A percentile compares a stretch with the other conserved stretches of the same genome.
phyloP scores from a whole-genome alignment of 2,888 invertebrate species.

The Polietes domitor region DNA sequence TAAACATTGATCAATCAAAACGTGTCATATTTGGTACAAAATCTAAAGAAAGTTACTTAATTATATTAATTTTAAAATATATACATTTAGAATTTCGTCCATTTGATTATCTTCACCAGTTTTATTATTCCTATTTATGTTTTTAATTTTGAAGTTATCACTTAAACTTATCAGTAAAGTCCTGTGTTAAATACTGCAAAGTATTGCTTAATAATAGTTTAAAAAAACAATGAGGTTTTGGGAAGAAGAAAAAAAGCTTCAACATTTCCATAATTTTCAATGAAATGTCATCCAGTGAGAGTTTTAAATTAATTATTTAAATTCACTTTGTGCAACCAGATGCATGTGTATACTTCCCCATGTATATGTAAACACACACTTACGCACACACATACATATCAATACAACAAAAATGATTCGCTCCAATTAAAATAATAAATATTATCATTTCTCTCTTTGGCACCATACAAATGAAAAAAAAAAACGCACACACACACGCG shows the following conservation, averaged over 20 bases:
- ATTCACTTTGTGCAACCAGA: slow-evolving; percentile 1
- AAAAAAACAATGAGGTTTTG: too few relatives aligned
- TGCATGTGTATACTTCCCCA: not conserved
- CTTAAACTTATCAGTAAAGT: too few relatives aligned
- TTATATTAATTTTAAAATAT: too few relatives aligned
- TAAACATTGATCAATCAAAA: too few relatives aligned
- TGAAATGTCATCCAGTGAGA: slow-evolving; percentile 16
- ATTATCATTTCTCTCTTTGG: slow-evolving; percentile 26
- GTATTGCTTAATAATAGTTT: too few relatives aligned
- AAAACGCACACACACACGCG: not conserved
- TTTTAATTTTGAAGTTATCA: too few relatives aligned
- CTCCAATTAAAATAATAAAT: slow-evolving; percentile 41
- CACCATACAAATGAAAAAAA: slow-evolving; percentile 17
- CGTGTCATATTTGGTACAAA: too few relatives aligned
- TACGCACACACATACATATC: not conserved
- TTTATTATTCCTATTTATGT: too few relatives aligned
- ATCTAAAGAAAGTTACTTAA: too few relatives aligned
- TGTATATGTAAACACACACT: not conserved
- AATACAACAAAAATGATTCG: slow-evolving; percentile 37
- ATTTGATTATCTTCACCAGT: too few relatives aligned
- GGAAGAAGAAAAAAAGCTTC: not conserved
- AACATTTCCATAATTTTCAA: slow-evolving; percentile 12
- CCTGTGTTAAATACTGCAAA: too few relatives aligned
- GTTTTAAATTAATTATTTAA: slow-evolving; percentile 39
- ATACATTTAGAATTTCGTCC: too few relatives aligned